Conservation (phyloP, 2,797 vertebrate genomes). For the Poeciliopsis turneri region DNA sequence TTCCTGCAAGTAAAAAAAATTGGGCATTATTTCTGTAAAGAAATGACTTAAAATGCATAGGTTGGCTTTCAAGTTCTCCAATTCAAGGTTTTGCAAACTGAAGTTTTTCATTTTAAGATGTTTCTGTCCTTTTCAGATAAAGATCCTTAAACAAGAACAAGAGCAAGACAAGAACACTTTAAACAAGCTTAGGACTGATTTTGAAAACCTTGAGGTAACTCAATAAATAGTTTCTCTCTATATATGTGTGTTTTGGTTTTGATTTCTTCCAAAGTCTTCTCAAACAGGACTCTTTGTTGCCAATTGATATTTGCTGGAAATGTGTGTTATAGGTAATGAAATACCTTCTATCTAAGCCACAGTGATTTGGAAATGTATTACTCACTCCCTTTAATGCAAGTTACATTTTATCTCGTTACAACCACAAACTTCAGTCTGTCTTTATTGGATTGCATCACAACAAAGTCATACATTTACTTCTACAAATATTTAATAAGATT, state of each 20-base stretch:
- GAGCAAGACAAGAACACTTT: conserved; percentile 42
- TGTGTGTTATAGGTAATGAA: background rate
- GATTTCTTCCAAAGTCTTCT: background rate
- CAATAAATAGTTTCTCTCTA: background rate
- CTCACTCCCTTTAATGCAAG: background rate
- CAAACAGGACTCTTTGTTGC: background rate
- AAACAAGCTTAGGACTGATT: conserved; percentile 22
- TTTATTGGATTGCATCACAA: background rate
- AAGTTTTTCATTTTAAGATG: background rate
- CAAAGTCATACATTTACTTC: background rate
- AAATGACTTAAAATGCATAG: background rate
- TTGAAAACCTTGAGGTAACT: conserved; percentile 54
- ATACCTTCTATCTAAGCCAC: background rate
- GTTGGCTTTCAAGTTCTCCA: background rate
- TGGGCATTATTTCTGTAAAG: background rate
- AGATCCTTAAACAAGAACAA: conserved; percentile 35
- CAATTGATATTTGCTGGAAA: background rate
- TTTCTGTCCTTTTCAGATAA: conserved; percentile 47
- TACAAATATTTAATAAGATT: background rate
- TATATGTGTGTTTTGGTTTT: background rate
- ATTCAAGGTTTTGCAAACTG: background rate
- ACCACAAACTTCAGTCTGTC: background rate
- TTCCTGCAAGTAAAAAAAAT: background rate
- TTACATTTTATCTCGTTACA: background rate
- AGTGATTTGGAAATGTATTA: background rate